Base-by-base conservation (phyloP, 2,888 invertebrate genomes). In the Steinernema scapterisci region DNA sequence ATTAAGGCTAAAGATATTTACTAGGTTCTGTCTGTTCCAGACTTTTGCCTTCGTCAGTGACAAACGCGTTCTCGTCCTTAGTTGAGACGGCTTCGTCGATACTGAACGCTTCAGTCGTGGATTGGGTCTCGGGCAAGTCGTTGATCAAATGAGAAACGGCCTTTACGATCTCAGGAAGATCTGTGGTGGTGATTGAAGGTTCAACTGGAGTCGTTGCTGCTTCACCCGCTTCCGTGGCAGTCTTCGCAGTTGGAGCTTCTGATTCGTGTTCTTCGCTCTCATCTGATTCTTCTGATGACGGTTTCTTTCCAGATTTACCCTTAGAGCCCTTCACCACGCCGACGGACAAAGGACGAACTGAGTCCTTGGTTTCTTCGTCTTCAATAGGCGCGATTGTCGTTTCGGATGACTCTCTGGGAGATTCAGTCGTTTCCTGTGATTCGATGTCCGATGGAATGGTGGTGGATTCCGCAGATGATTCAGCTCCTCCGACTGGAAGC, bases 391-490 rank as follows among this genome's bases (percentile, higher is more conserved):
- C 21, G 13, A 56, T 44, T 6, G 76, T n/a, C 9, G 44, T 45
- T 9, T 73, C 46, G 1, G 76, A 21, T 25, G 44, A 25, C 43
- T 75, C 63, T 48, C 27, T 38, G 19, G 71, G 19, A 25, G 16
- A n/a, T 21, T 52, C 75, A 13, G 73, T n/a, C 7, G 77, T 71
- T n/a, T 19, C 43, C 2, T 51, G 16, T 3, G 63, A 2, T 27
- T 38, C 9, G 9, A 21, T 13, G 46, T 31, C 71, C 0, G 72
- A 21, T n/a, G 76, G 11, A 43, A 0, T 31, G 0, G 73, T 70
- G 0, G 78, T 44, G 11, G 74, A 21, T 43, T 78, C 78, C 1
- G 23, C 70, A 11, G 13, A 25, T n/a, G 63, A 21, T 21, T 9
- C 48, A 2, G 2, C 73, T 27, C 43, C 43, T 73, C 48, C 44